Evolutionary conservation across 2,888 invertebrate species (phyloP), one percentile per base, ranked within the genome.

Genomic region (Cantharis flavilabris): DNA sequence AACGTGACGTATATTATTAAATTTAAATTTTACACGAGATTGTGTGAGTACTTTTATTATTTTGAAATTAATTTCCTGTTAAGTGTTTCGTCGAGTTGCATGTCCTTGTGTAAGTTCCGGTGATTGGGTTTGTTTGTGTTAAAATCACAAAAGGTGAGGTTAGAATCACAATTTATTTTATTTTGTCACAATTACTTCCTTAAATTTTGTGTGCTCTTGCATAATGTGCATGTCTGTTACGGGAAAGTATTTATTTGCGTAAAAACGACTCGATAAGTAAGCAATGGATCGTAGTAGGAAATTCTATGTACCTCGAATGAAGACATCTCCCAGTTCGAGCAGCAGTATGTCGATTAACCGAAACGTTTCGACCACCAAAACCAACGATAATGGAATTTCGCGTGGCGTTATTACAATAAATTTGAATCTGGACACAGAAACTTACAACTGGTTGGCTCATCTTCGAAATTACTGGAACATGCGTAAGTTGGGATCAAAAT

Each of bases 401-500:
- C 67, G 74, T 20, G 76, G 75, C 63, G 70, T 63, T 62, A 79
- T 82, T 67, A 75, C 72, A 3, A 70, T 82, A 23, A 77, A 76
- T 69, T 75, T 82, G 33, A 78, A 81, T 13, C 63, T 82, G 23
- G 76, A 81, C 30, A 65, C 64, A 9, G 62, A 18, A 13, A 75
- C 79, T 9, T 63, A 75, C 16, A 69, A 49, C 13, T 82, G 80
- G 80, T 80, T 80, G 67, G 20, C 73, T 4, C 76, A 80, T 20
- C 79, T 82, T n/a, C 79, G 76, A 26, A 79, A 76, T 23, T 75
- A 76, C 26, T 82, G 82, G 82, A 77, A 76, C 67, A 70, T 81
- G 71, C 63, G 81, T 81, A 78, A 76, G 80, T 76, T 5, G 13
- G 9, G 1, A 10, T 20, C 3, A 13, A 16, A 16, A n/a, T 23